Percentiles rank a stretch among this genome's conserved stretches.
Conservation (phyloP, 2,888 invertebrate species). For the Pyrocoelia pectoralis region DNA sequence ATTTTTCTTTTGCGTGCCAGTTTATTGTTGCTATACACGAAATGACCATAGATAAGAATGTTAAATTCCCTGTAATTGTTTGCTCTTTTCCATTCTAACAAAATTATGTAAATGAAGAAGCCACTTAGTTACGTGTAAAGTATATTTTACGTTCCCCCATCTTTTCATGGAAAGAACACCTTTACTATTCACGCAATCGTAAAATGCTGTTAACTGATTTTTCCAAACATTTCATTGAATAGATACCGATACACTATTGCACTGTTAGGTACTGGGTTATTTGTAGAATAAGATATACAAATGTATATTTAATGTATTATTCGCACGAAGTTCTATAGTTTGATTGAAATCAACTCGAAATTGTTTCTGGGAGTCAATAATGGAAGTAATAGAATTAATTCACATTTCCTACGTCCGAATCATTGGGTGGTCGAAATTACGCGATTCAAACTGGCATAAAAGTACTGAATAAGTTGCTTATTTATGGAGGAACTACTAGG, state of each 20-base stretch:
- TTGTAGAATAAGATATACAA: neutral
- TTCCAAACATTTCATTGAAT: neutral
- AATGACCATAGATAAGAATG: slow-evolving; percentile 27
- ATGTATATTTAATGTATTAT: neutral
- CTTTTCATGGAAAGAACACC: no score
- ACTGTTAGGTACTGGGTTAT: no score
- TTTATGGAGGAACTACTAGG: no score
- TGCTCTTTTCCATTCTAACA: slow-evolving; percentile 24
- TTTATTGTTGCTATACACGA: slow-evolving; percentile 33
- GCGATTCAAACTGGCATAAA: no score
- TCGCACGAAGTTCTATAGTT: neutral
- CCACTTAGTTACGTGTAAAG: neutral
- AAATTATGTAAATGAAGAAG: slow-evolving; percentile 29
- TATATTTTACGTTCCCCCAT: neutral
- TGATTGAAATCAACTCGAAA: neutral
- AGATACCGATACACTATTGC: no score
- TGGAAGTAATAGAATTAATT: no score
- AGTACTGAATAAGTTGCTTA: no score
- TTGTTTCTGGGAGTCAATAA: neutral
- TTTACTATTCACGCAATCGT: no score
- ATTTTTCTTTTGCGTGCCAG: slow-evolving; percentile 32
- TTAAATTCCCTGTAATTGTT: slow-evolving; percentile 27
- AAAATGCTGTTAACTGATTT: no score
- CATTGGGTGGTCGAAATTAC: no score
- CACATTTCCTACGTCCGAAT: no score